Evolutionary conservation across 2,113 vertebrate species (phyloP).

Genomic region (Candoia aspera): DNA sequence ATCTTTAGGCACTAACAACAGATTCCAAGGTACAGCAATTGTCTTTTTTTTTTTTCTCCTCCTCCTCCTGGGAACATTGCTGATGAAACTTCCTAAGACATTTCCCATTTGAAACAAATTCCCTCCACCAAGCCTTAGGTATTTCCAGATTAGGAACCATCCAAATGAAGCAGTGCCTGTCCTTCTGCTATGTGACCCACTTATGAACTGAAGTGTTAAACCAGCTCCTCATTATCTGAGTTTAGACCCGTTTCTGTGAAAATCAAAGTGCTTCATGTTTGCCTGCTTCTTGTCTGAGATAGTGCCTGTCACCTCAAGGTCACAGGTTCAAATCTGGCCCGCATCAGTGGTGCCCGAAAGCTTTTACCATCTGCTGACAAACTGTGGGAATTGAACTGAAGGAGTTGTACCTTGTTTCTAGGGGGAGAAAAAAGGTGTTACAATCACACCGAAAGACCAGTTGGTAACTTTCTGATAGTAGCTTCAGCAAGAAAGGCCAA

Average conservation of each 20-base stretch:
- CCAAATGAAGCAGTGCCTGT: constrained; percentile 1
- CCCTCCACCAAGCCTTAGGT: background rate
- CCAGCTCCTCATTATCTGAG: background rate
- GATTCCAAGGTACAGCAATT: background rate
- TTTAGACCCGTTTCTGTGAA: constrained; percentile 22
- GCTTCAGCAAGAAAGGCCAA: background rate
- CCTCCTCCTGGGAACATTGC: background rate
- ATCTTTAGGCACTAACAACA: background rate
- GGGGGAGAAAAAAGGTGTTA: background rate
- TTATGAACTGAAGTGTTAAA: constrained; percentile 9
- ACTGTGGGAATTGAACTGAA: constrained; percentile 4
- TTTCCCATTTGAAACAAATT: background rate
- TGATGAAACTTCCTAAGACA: background rate
- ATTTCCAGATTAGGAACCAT: background rate
- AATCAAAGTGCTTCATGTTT: constrained; percentile 34
- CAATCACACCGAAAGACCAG: constrained; percentile 13
- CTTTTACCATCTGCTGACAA: constrained; percentile 17
- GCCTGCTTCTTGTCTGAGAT: constrained; percentile 9
- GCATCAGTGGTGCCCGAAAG: constrained; percentile 15
- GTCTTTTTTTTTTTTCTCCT: background rate
- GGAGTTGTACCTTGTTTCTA: background rate
- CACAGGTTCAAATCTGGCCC: constrained; percentile 22
- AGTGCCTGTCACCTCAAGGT: constrained; percentile 32
- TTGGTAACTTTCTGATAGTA: constrained; percentile 8
- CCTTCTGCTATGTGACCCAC: background rate